Evolutionary conservation across 2,888 invertebrate species (phyloP).

Genomic region (Prosopocoilus inquinatus): DNA sequence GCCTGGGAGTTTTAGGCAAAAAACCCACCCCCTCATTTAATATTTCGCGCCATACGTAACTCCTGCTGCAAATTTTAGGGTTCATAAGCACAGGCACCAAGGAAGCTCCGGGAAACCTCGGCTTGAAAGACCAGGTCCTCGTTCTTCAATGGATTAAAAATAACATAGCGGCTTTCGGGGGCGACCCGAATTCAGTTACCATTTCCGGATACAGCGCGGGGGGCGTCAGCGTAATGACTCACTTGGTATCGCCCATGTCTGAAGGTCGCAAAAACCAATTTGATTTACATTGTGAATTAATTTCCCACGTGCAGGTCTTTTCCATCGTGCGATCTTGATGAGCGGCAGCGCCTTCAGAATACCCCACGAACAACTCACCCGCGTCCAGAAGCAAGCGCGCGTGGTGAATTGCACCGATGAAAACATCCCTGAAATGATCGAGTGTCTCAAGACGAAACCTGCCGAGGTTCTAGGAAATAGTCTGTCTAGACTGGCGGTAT

Average conservation of each 20-base stretch:
- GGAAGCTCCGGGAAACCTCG: constrained; percentile 67
- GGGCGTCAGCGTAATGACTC: constrained; percentile 48
- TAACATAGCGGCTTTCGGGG: constrained; percentile 67
- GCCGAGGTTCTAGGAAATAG: constrained; percentile 54
- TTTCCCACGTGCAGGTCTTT: constrained; percentile 48
- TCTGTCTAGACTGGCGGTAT: constrained; percentile 51
- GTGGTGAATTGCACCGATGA: constrained; percentile 59
- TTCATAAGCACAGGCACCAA: constrained; percentile 62
- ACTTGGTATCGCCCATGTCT: constrained; percentile 66
- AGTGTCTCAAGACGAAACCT: constrained; percentile 59
- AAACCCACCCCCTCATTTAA: background rate
- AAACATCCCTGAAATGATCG: constrained; percentile 55
- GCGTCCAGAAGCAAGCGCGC: constrained; percentile 63
- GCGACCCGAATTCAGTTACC: constrained; percentile 64
- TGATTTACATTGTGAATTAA: too few species aligned
- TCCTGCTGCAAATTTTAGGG: constrained; percentile 30
- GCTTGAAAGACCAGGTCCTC: constrained; percentile 68
- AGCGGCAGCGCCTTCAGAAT: constrained; percentile 60
- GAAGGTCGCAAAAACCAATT: constrained; percentile 44
- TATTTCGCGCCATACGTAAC: too few species aligned
- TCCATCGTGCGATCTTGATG: constrained; percentile 69
- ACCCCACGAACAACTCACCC: constrained; percentile 54
- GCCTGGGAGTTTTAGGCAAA: constrained; percentile 57
- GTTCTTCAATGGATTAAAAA: constrained; percentile 65
- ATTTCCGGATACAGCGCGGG: constrained; percentile 60